A percentile compares a stretch with the other conserved stretches of the same genome.
Conservation (phyloP, 2,113 vertebrate species). For the Pantherophis guttatus region DNA sequence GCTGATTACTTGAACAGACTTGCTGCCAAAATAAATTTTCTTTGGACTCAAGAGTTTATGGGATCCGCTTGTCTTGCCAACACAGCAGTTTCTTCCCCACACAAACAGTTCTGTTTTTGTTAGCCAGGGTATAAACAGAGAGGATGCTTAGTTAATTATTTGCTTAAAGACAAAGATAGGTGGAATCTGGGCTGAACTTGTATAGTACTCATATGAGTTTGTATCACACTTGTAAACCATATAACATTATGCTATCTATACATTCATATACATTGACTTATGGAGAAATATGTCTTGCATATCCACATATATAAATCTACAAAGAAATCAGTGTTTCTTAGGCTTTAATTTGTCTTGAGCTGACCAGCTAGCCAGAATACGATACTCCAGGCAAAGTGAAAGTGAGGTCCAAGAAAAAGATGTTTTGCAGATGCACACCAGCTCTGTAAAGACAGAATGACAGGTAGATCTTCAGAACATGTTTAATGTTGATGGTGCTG, state of each 20-base stretch:
- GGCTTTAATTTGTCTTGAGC: neutral
- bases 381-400: neutral
- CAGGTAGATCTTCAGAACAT: neutral
- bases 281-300: neutral
- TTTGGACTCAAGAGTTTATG: conserved; percentile 67
- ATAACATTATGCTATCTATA: neutral
- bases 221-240: neutral
- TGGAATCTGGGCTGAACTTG: conserved; percentile 31
- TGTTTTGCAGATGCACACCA: neutral
- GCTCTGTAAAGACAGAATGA: neutral
- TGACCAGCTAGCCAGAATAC: neutral
- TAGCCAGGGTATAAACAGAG: conserved; percentile 57
- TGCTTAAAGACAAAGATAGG: conserved; percentile 53
- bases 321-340: neutral
- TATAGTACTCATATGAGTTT: neutral
- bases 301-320: neutral
- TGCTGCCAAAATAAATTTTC: conserved; percentile 58
- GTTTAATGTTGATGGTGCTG: neutral
- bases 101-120: conserved; percentile 54
- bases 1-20: conserved; percentile 61
- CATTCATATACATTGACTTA: neutral
- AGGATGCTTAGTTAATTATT: conserved; percentile 53
- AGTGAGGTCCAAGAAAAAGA: neutral
- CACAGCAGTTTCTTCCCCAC: conserved; percentile 57
- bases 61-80: conserved; percentile 59